Evolutionary conservation across 1,140 invertebrate genomes (phyloP).

Genomic region (Drosophila tsacasi): DNA sequence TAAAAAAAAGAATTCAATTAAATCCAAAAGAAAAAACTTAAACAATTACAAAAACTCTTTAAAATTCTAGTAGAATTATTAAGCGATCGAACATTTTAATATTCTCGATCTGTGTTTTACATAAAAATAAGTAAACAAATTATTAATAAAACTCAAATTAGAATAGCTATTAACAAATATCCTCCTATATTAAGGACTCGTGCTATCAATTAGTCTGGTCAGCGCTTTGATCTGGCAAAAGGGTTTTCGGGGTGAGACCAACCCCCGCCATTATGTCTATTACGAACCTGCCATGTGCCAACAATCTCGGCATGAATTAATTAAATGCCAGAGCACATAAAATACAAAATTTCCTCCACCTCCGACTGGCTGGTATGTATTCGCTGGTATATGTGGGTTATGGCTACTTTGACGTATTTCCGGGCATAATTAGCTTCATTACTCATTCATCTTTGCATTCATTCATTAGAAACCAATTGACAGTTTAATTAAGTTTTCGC

Average conservation of each 20-base stretch:
- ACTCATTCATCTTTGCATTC: slow-evolving; percentile 70
- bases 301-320: slow-evolving; percentile 52
- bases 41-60: too few relatives aligned
- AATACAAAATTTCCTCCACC: slow-evolving; percentile 2
- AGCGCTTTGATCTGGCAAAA: slow-evolving; percentile 51
- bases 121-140: background rate
- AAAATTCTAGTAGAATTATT: too few relatives aligned
- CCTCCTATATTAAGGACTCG: slow-evolving; percentile 39
- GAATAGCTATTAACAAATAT: background rate
- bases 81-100: too few relatives aligned
- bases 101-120: background rate
- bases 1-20: too few relatives aligned
- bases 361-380: background rate
- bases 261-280: slow-evolving; percentile 15
- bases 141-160: background rate
- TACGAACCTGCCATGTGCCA: slow-evolving; percentile 26
- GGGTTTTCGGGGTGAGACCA: background rate
- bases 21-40: too few relatives aligned
- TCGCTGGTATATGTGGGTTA: slow-evolving; percentile 16
- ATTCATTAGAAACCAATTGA: slow-evolving; percentile 74
- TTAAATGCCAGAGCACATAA: slow-evolving; percentile 50
- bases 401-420: slow-evolving; percentile 55
- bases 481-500: slow-evolving; percentile 76
- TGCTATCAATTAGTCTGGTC: slow-evolving; percentile 57
- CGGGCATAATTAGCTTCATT: slow-evolving; percentile 68